A percentile compares a stretch with the other conserved stretches of the same genome.
Evolutionary conservation across 35 echinoderm and acorn worm species (phyloP).

Genomic region (Apostichopus parvimensis): DNA sequence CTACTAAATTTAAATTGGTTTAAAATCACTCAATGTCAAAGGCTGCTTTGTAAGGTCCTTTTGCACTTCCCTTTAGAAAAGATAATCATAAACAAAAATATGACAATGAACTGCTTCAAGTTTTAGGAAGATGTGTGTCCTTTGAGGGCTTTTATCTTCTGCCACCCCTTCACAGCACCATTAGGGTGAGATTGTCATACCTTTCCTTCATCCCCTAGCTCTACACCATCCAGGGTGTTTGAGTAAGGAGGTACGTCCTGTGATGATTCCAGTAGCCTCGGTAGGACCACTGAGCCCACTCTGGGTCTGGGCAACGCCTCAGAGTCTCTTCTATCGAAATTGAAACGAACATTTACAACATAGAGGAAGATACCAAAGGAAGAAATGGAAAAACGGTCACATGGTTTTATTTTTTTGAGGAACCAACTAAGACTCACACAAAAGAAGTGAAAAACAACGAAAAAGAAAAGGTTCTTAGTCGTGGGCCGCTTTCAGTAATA

Average conservation of each 20-base stretch:
- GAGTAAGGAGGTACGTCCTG: constrained; percentile 16
- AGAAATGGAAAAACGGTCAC: not conserved
- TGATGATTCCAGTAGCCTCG: not conserved
- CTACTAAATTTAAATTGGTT: too few species aligned
- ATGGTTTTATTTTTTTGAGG: too few species aligned
- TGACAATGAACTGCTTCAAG: too few species aligned
- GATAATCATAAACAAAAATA: too few species aligned
- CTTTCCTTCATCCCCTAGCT: constrained; percentile 47
- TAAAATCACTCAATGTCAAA: too few species aligned
- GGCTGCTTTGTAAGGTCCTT: too few species aligned
- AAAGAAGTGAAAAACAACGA: too few species aligned
- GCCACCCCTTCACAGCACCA: not conserved
- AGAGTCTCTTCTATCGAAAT: constrained; percentile 41
- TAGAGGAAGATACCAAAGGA: not conserved
- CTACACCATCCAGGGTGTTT: constrained; percentile 37
- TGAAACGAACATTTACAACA: constrained; percentile 15
- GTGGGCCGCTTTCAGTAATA: too few species aligned
- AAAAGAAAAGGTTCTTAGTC: too few species aligned
- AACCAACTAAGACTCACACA: too few species aligned
- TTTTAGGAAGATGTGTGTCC: too few species aligned
- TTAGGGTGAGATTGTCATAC: not conserved
- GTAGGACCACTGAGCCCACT: constrained; percentile 29
- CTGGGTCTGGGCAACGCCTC: constrained; percentile 19
- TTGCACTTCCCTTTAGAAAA: too few species aligned
- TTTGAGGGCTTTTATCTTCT: not conserved